These are phyloP conservation scores for Peromyscus polionotus DNA, from an alignment of 2,113 vertebrate genomes.

Conservation along the genomic window DNA sequence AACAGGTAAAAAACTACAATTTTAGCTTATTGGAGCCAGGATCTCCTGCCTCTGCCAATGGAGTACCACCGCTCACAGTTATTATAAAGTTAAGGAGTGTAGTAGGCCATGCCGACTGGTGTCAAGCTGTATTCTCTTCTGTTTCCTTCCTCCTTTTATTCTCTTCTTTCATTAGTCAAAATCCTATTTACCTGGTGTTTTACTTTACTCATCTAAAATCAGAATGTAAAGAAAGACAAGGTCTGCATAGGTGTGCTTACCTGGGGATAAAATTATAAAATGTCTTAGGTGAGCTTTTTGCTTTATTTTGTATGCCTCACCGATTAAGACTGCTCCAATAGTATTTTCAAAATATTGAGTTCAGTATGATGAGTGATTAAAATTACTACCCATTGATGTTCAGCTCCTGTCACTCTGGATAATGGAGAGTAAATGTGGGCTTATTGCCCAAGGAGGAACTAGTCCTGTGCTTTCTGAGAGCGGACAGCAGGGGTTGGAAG, in stretches of 20 bases:
- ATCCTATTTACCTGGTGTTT: conserved; percentile 5
- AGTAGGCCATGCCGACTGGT: neutral
- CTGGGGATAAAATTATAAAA: neutral
- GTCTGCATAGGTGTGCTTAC: neutral
- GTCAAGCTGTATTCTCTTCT: neutral
- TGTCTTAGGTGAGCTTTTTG: neutral
- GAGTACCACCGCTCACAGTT: neutral
- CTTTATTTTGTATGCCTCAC: conserved; percentile 6
- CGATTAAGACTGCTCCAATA: neutral
- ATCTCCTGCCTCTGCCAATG: neutral
- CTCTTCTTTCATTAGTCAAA: neutral
- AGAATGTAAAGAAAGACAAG: conserved; percentile 24
- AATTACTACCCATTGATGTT: neutral
- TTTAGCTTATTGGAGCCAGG: neutral
- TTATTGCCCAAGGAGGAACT: neutral
- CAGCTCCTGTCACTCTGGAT: neutral
- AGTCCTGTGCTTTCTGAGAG: neutral
- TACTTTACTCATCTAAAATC: conserved; percentile 44
- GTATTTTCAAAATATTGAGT: conserved; percentile 8
- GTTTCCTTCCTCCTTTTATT: neutral
- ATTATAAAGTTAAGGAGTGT: neutral
- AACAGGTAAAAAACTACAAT: neutral
- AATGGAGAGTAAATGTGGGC: neutral
- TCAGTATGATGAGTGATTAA: neutral
- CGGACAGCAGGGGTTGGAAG: neutral